These are phyloP conservation scores for Enteromius argenteus DNA, from an alignment of 2,797 vertebrate species.

Conservation along the genomic window DNA sequence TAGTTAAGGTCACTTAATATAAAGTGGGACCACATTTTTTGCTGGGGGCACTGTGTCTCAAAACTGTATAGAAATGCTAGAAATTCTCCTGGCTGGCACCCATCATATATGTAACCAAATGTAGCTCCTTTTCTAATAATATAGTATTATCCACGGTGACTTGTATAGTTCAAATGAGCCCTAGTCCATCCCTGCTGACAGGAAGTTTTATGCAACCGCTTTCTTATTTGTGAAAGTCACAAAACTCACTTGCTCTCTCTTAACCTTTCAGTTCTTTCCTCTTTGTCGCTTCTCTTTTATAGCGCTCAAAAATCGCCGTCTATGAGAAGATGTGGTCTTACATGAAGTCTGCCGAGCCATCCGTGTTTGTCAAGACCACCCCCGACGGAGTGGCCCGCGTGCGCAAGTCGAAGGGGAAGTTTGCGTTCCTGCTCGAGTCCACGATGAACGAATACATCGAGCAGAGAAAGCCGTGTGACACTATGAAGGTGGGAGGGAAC, in stretches of 20 bases:
- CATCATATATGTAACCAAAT: background rate
- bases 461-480: slow-evolving; percentile 98
- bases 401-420: slow-evolving; percentile 99
- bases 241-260: background rate
- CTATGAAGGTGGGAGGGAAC: slow-evolving; percentile 99
- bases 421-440: slow-evolving; percentile 98
- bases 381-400: slow-evolving; percentile 96
- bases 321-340: slow-evolving; percentile 99
- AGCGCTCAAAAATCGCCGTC: slow-evolving; percentile 95
- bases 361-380: slow-evolving; percentile 99
- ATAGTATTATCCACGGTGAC: background rate
- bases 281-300: background rate
- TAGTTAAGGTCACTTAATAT: no score
- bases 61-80: background rate
- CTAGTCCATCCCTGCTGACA: background rate
- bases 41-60: background rate
- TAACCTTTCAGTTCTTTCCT: background rate
- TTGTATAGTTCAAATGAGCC: background rate
- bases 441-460: slow-evolving; percentile 99
- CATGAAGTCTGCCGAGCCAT: slow-evolving; percentile 98
- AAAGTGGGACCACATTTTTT: background rate
- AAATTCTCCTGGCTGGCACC: background rate
- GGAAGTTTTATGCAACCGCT: background rate
- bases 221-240: background rate
- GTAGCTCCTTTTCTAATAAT: background rate